Base-by-base conservation (phyloP, 2,888 invertebrate species). In the Pogonocherus hispidulus region DNA sequence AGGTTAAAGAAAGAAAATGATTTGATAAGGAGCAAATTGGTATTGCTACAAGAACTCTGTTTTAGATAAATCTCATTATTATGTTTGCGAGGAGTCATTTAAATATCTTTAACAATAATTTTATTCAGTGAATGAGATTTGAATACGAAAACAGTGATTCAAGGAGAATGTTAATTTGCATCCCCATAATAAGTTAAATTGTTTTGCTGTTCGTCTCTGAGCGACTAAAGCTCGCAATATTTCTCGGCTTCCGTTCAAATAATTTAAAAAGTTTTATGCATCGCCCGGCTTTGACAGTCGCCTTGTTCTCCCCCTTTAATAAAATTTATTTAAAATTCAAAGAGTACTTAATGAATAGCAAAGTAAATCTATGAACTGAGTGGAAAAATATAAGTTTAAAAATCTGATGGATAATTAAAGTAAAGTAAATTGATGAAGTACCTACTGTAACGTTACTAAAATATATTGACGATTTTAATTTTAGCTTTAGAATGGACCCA, bases 141-240 rank as follows among this genome's bases (percentile, higher is more conserved):
- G 41, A 41, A 41, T 41, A 14, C 41, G 41, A 41, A 41, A 41
- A 41, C 14, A 41, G 41, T 41, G 41, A 14, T 16, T 41, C 41
- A 41, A 41, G 41, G 41, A 41, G 41, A 41, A 41, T 41, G 41
- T 41, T 41, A n/a, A 41, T 41, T 41, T 41, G 41, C 41, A 41
- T 41, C 41, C 41, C 41, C 41, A n/a, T 41, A 41, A 41, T 41
- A 41, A 41, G 41, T 41, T 41, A 41, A 41, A 41, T 41, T 41
- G 16, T 41, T 41, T 41, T 41, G 41, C 41, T 41, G 41, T 41
- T 41, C 41, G 16, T 5, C 41, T 41, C 14, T 41, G 41, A 16
- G 41, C 41, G 11, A 41, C 41, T 41, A 16, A 41, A 14, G 41
- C 14, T 41, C 16, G 41, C 41, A 14, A 41, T 41, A 41, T 41